Evolutionary conservation across 1,140 invertebrate species (phyloP).

Genomic region (Belonocnema kinseyi): DNA sequence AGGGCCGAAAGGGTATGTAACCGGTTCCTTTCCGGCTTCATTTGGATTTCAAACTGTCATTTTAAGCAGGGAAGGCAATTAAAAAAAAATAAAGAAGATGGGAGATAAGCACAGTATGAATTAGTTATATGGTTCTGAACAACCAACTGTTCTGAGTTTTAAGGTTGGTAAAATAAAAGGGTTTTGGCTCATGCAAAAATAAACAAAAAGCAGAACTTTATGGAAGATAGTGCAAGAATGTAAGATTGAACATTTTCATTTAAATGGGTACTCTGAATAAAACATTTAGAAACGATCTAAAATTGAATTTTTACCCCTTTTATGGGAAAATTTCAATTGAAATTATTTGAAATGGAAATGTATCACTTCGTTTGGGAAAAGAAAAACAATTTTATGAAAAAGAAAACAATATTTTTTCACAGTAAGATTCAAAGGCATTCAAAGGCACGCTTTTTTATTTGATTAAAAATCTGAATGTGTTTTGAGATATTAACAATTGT

Average conservation of each 20-base stretch:
- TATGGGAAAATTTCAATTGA: constrained; percentile 6
- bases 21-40: no score
- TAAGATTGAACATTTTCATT: constrained; percentile 5
- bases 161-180: no score
- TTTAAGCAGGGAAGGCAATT: no score
- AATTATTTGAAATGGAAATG: constrained; percentile 16
- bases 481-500: no score
- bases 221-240: background rate
- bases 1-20: no score
- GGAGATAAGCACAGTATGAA: no score
- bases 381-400: constrained; percentile 1
- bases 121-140: no score
- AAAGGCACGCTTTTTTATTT: no score
- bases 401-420: background rate
- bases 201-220: background rate
- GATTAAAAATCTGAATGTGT: no score
- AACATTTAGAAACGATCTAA: constrained; percentile 3
- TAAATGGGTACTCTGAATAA: constrained; percentile 2
- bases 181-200: background rate
- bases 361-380: background rate
- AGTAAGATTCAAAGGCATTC: background rate
- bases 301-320: constrained; percentile 22
- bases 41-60: no score
- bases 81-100: no score
- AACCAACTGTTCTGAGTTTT: no score